A percentile compares a stretch with the other conserved stretches of the same genome.
Evolutionary conservation across 2,888 invertebrate genomes (phyloP).

Genomic region (Drosophila buzzatii): DNA sequence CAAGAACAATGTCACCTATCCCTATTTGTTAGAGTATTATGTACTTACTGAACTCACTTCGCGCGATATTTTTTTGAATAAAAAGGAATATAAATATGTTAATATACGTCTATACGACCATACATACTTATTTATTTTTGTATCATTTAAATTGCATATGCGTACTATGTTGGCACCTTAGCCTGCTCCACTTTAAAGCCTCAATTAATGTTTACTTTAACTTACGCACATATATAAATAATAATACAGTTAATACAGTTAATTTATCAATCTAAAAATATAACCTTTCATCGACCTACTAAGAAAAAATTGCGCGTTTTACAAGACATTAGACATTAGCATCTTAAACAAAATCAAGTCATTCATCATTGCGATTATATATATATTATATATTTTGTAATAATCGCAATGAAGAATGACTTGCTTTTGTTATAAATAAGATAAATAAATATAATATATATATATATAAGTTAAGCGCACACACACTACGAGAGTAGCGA

Average conservation of each 20-base stretch:
- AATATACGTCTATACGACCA: conserved; percentile 15
- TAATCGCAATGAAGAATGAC: no score
- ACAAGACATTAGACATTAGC: conserved; percentile 16
- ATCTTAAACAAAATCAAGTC: background rate
- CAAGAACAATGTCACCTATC: no score
- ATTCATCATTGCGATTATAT: background rate
- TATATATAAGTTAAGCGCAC: no score
- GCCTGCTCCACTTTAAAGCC: background rate
- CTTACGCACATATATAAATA: background rate
- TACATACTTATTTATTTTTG: conserved; percentile 31
- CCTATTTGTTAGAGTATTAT: background rate
- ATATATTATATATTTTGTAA: no score
- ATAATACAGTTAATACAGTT: no score
- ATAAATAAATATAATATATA: no score
- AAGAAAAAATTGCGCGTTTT: conserved; percentile 10
- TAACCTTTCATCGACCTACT: conserved; percentile 15
- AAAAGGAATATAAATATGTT: background rate
- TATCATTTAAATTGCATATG: conserved; percentile 21
- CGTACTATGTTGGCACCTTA: conserved; percentile 3
- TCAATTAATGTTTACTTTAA: background rate
- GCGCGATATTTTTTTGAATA: background rate
- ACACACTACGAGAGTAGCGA: no score
- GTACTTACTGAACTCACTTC: background rate
- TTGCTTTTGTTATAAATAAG: no score
- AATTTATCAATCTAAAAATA: conserved; percentile 10